Evolutionary conservation across 53 echinoderm and acorn worm species (phyloP).

Genomic region (Temnopleurus reevesii): DNA sequence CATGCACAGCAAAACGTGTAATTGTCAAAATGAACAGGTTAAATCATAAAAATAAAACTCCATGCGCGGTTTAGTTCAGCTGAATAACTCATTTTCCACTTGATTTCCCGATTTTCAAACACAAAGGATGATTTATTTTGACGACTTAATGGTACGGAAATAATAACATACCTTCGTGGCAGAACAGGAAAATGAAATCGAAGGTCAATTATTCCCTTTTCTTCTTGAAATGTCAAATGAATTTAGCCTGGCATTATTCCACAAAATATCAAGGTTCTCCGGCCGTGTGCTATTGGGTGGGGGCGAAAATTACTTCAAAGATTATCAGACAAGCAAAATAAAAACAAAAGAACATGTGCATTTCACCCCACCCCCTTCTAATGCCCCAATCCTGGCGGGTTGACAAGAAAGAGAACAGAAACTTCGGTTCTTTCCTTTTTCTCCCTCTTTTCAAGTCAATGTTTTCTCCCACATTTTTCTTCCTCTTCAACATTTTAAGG

Average conservation of each 20-base stretch:
- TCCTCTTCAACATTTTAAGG: no score
- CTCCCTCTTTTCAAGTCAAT: no score
- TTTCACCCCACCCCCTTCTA: no score
- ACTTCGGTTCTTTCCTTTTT: no score
- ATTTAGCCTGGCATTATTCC: not conserved
- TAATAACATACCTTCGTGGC: not conserved
- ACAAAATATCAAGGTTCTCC: not conserved
- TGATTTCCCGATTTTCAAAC: conserved; percentile 18
- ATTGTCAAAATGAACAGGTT: not conserved
- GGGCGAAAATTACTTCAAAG: no score
- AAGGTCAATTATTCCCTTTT: not conserved
- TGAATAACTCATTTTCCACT: not conserved
- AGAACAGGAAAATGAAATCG: not conserved
- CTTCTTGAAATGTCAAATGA: not conserved
- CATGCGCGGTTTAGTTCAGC: not conserved
- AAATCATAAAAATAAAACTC: not conserved
- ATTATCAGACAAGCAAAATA: no score
- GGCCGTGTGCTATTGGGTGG: no score
- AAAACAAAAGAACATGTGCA: no score
- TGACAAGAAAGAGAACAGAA: no score
- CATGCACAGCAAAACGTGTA: not conserved
- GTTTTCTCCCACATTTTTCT: no score
- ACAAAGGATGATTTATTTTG: conserved; percentile 21
- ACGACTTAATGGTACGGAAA: conserved; percentile 3
- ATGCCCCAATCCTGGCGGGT: no score